Evolutionary conservation across 2,797 vertebrate genomes (phyloP).

Genomic region (Percopsis omiscomaycus): DNA sequence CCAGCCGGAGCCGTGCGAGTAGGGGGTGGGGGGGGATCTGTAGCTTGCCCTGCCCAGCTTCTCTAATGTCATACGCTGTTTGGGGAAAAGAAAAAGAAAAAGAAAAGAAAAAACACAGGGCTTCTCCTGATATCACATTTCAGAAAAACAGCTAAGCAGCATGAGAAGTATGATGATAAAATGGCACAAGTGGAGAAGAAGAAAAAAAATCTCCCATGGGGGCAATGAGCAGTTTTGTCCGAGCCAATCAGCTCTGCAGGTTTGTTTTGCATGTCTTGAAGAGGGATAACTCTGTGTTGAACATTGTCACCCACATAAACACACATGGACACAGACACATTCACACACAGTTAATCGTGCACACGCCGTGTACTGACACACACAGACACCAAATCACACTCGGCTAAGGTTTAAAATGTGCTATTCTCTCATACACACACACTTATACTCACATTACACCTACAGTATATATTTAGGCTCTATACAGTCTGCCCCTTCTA

Average conservation of each 20-base stretch:
- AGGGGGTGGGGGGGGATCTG: background rate
- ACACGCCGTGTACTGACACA: slow-evolving; percentile 8
- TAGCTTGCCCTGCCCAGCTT: slow-evolving; percentile 59
- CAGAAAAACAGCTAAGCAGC: slow-evolving; percentile 19
- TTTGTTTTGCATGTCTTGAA: no score
- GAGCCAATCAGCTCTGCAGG: no score
- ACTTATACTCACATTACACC: no score
- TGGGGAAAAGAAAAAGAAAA: background rate
- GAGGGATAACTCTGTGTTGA: background rate
- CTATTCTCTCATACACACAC: no score
- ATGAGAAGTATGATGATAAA: slow-evolving; percentile 5
- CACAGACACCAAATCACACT: background rate
- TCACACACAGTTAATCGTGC: background rate
- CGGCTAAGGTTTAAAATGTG: no score
- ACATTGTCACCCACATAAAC: slow-evolving; percentile 4
- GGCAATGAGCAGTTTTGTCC: no score
- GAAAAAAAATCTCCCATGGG: background rate
- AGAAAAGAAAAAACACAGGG: slow-evolving; percentile 14
- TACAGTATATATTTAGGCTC: no score
- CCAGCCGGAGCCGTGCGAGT: slow-evolving; percentile 19
- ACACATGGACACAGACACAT: background rate
- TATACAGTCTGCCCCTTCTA: no score
- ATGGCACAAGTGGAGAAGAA: background rate
- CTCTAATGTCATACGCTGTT: slow-evolving; percentile 61
- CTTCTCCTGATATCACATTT: slow-evolving; percentile 50